Evolutionary conservation across 2,797 vertebrate genomes (phyloP), one percentile per base, ranked within the genome.

Genomic region (Acomys russatus): DNA sequence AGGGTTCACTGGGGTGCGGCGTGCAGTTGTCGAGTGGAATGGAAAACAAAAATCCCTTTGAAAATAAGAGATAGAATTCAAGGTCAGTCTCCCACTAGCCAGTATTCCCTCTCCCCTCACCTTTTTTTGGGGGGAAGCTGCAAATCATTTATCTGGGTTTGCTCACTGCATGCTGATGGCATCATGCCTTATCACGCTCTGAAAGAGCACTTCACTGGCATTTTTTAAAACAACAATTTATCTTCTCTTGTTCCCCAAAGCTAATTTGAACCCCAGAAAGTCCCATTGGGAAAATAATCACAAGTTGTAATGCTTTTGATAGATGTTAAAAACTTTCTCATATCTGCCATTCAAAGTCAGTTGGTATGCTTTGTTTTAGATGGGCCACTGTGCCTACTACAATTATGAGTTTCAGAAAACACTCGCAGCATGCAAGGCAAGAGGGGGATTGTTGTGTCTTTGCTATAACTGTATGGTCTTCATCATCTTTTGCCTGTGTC

Each of bases 61-160:
- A 98, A 98, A 98, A 98, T 96, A 98, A 98, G 98, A 98, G 98
- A 98, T 97, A 98, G 98, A 98, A 98, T 97, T 98, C 98, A 98
- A 99, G 98, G 98, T 99, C 98, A 98, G 98, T 98, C 98, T 97
- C 98, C 97, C 98, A 96, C 95, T 95, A 96, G 98, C 96, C 94
- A 97, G 95, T 38, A 11, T 92, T 98, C 97, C 95, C 92, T 97
- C 90, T 97, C 90, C 70, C 83, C 94, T 98, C 95, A 96, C 93
- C 96, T 98, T 97, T 97, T 97, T 97, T 98, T 98, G 59, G 59
- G 18, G 64, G 97, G 97, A 98, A 98, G 98, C 87, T 94, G 96
- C 96, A 97, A 95, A 97, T 98, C 96, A 98, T 98, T 98, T 98
- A 98, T 98, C 98, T 98, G 97, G 96, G 66, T 97, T 98, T 98